Evolutionary conservation across 2,797 vertebrate species (phyloP).

Genomic region (Pseudochirops cupreus): DNA sequence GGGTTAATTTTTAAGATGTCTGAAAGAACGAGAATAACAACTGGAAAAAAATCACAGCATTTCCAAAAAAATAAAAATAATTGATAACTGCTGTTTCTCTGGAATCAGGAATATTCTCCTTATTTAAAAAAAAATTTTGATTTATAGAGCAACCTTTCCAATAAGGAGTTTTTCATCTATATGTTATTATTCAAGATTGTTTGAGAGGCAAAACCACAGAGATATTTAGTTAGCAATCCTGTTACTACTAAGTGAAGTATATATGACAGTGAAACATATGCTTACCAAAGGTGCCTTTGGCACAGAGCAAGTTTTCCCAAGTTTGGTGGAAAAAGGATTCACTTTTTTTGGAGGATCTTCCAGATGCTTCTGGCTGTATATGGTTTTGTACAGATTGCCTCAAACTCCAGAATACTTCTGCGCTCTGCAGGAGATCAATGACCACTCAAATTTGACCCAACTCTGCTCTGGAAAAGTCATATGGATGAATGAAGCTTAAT

Average conservation of each 20-base stretch:
- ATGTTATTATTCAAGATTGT: neutral
- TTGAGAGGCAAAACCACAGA: neutral
- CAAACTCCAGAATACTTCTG: neutral
- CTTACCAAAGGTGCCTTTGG: neutral
- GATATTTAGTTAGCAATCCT: neutral
- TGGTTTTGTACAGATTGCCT: neutral
- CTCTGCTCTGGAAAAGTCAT: neutral
- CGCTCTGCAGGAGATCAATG: neutral
- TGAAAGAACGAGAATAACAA: neutral
- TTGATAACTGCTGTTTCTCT: neutral
- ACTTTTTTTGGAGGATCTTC: no score
- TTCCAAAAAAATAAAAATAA: neutral
- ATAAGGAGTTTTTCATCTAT: neutral
- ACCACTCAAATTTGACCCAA: neutral
- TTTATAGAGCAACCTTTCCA: neutral
- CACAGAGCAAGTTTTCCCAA: neutral
- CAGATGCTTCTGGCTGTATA: neutral
- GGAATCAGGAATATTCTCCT: neutral
- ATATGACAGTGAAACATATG: neutral
- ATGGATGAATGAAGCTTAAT: neutral
- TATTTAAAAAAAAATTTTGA: neutral
- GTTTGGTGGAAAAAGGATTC: neutral
- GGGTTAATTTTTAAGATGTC: neutral
- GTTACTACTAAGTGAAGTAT: neutral
- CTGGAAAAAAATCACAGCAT: neutral